These are phyloP conservation scores for Ceratina japonica DNA, from an alignment of 1,140 invertebrate species.

Conservation along the genomic window DNA sequence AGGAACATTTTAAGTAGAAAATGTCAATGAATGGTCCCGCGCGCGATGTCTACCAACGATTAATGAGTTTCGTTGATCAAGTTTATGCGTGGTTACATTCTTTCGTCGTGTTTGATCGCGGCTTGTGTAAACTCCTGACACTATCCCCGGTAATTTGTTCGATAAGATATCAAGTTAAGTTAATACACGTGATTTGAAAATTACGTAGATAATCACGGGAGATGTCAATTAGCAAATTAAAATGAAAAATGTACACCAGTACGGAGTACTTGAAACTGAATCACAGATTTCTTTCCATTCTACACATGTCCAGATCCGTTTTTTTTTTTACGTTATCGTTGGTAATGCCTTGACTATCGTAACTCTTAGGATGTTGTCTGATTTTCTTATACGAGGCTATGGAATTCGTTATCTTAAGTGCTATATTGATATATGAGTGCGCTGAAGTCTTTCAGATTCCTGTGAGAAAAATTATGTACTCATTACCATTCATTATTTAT, in stretches of 20 bases:
- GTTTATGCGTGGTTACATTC: constrained; percentile 2
- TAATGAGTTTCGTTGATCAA: not conserved
- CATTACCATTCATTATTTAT: not conserved
- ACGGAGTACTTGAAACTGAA: not conserved
- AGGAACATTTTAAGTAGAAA: not conserved
- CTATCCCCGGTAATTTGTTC: not conserved
- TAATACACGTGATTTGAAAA: not conserved
- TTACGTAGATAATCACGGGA: not conserved
- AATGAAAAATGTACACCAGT: not conserved
- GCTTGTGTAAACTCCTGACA: constrained; percentile 4
- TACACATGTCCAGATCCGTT: not conserved
- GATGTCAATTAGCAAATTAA: constrained; percentile 8
- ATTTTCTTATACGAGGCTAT: not conserved
- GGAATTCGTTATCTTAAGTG: constrained; percentile 12
- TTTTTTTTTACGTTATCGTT: too few relatives aligned
- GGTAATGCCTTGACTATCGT: not conserved
- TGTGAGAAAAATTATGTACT: not conserved
- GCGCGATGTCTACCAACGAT: not conserved
- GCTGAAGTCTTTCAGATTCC: not conserved
- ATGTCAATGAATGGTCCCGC: not conserved
- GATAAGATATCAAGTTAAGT: constrained; percentile 16
- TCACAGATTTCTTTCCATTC: not conserved
- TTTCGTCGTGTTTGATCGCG: not conserved
- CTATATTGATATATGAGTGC: not conserved
- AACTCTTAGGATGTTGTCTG: not conserved